These are phyloP conservation scores for Semnornis frantzii DNA, from an alignment of 2,113 vertebrate species.

Conservation along the genomic window DNA sequence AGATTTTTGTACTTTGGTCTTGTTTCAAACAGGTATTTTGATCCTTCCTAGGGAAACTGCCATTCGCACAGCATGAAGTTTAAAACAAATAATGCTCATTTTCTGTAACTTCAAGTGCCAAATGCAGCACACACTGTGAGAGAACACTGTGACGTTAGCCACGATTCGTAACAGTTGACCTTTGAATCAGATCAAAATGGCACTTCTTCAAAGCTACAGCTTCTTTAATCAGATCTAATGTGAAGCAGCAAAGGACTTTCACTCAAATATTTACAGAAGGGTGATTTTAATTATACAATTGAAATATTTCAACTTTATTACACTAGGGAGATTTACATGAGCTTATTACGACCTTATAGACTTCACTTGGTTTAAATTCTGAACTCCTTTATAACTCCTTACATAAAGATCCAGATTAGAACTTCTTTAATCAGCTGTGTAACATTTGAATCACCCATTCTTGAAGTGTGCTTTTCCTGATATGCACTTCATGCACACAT, in stretches of 20 bases:
- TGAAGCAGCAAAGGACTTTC: neutral
- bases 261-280: constrained; percentile 2
- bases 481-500: neutral
- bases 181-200: neutral
- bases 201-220: neutral
- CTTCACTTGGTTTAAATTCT: constrained; percentile 46
- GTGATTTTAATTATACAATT: constrained; percentile 26
- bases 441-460: constrained; percentile 11
- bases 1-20: neutral
- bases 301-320: constrained; percentile 30
- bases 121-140: neutral
- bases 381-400: constrained; percentile 16
- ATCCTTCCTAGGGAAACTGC: neutral
- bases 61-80: neutral
- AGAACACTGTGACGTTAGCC: neutral
- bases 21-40: neutral
- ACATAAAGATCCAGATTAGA: constrained; percentile 21
- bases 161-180: neutral
- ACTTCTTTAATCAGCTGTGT: constrained; percentile 21
- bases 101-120: neutral
- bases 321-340: neutral
- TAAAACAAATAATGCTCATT: neutral
- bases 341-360: constrained; percentile 35
- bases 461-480: neutral
- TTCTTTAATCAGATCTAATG: neutral